Conservation (phyloP, 2,888 invertebrate genomes). For the Nemotelus pantherinus region DNA sequence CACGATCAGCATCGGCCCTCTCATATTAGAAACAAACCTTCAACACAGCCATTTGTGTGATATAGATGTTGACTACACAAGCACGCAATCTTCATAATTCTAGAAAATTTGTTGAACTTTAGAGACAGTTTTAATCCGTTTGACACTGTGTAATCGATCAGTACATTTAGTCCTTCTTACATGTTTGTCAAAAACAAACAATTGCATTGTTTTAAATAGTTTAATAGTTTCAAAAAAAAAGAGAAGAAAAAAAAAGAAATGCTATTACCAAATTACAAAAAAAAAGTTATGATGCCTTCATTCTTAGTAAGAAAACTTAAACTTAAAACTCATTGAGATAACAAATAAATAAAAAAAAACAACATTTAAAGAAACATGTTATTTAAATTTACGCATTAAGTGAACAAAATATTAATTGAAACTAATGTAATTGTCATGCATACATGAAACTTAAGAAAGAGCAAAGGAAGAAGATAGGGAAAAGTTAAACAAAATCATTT, state of each 20-base stretch:
- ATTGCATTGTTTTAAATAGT: no score
- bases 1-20: constrained; percentile 77
- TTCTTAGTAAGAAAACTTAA: constrained; percentile 8
- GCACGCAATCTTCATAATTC: no score
- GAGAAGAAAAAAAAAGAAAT: neutral
- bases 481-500: neutral
- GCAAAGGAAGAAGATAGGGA: neutral
- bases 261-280: constrained; percentile 7
- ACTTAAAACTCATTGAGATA: neutral
- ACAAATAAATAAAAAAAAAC: neutral
- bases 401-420: neutral
- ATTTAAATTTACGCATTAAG: constrained; percentile 4
- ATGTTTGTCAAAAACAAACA: no score
- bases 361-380: neutral
- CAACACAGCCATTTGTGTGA: constrained; percentile 9
- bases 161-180: no score
- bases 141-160: no score
- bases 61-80: no score
- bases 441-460: no score
- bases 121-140: no score
- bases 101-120: no score
- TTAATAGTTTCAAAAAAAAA: no score
- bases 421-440: no score
- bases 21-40: constrained; percentile 65
- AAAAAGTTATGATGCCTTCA: constrained; percentile 35